phyloP scores from a whole-genome alignment of 2,113 vertebrate species.

The Dendropsophus ebraccatus region DNA sequence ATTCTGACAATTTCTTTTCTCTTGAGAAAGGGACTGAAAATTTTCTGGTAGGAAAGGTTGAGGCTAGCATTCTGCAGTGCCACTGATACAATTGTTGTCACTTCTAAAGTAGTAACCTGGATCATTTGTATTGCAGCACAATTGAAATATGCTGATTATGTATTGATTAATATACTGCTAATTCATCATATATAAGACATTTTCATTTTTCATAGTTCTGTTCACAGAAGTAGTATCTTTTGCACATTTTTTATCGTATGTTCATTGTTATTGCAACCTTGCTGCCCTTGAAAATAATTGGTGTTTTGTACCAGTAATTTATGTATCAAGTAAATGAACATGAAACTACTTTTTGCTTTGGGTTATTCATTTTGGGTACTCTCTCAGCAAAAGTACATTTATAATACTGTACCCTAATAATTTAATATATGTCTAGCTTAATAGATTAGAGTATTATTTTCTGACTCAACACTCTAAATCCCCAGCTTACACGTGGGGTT shows the following conservation, averaged over 20 bases:
- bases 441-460: no score
- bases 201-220: neutral
- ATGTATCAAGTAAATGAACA: neutral
- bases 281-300: neutral
- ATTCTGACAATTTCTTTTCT: slow-evolving; percentile 12
- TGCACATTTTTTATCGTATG: neutral
- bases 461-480: no score
- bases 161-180: slow-evolving; percentile 11
- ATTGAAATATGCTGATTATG: slow-evolving; percentile 15
- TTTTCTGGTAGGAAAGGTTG: neutral
- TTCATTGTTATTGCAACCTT: slow-evolving; percentile 6
- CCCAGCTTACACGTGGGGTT: no score
- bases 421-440: no score
- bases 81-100: slow-evolving; percentile 28
- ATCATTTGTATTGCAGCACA: neutral
- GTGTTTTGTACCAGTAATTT: neutral
- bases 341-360: neutral
- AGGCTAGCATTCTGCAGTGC: neutral
- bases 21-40: neutral
- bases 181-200: neutral
- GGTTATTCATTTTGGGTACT: neutral
- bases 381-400: no score
- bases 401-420: no score
- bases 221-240: slow-evolving; percentile 1
- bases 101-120: neutral